phyloP scores from a whole-genome alignment of 2,113 vertebrate genomes.

The Anhinga rufa region DNA sequence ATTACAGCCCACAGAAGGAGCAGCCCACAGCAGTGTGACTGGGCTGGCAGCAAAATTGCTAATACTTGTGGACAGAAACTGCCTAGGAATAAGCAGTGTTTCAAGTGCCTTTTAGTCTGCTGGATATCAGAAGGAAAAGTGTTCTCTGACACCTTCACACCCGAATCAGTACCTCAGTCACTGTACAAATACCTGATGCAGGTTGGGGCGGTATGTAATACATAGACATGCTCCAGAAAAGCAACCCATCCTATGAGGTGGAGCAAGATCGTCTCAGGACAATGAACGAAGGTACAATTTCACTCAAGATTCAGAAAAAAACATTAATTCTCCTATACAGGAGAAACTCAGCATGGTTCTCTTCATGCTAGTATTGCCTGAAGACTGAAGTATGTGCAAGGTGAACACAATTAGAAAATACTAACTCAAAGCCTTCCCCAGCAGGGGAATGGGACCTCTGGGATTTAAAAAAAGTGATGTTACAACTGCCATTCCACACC shows the following conservation, averaged over 20 bases:
- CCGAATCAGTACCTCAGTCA: background rate
- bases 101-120: background rate
- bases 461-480: background rate
- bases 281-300: background rate
- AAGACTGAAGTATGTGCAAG: constrained; percentile 42
- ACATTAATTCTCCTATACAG: background rate
- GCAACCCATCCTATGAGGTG: background rate
- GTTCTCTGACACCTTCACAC: background rate
- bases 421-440: constrained; percentile 41
- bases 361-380: background rate
- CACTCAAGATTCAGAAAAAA: background rate
- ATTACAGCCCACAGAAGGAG: background rate
- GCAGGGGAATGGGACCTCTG: background rate
- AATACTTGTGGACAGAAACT: background rate
- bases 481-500: background rate
- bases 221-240: background rate
- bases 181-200: background rate
- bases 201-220: background rate
- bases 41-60: background rate
- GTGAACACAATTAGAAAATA: constrained; percentile 24
- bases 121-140: background rate
- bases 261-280: constrained; percentile 14
- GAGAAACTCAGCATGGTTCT: background rate
- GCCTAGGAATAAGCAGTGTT: background rate
- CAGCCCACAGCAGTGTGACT: background rate